phyloP scores from a whole-genome alignment of 2,797 vertebrate species.

The Sebastes nivosus region DNA sequence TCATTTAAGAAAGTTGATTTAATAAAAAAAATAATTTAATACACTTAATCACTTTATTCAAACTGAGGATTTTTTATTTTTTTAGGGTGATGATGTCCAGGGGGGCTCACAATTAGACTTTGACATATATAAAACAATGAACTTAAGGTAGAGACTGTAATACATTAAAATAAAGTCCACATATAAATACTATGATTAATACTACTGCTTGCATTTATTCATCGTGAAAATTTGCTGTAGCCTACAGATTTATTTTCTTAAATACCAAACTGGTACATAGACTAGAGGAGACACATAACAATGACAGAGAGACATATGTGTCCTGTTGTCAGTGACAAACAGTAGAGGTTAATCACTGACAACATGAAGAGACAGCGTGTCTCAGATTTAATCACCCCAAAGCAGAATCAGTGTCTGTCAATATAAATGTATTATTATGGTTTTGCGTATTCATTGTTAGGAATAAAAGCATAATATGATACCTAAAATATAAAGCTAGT shows the following conservation, averaged over 20 bases:
- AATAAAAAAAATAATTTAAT: too few species aligned
- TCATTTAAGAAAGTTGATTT: too few species aligned
- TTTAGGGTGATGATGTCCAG: too few species aligned
- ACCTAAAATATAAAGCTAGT: background rate
- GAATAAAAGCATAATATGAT: background rate
- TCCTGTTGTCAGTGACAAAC: slow-evolving; percentile 3
- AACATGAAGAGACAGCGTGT: background rate
- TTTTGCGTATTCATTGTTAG: background rate
- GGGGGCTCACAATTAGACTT: background rate
- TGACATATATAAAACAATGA: background rate
- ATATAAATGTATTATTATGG: background rate
- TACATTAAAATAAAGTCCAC: background rate
- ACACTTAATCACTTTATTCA: too few species aligned
- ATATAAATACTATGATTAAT: background rate
- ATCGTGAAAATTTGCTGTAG: background rate
- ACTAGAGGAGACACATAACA: background rate
- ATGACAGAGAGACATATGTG: background rate
- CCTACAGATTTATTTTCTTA: background rate
- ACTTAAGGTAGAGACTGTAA: background rate
- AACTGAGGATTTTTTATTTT: rapidly evolving
- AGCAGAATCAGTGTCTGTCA: background rate
- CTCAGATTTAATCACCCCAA: background rate
- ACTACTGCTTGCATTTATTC: background rate
- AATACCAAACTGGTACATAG: background rate
- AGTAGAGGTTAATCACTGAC: background rate